phyloP scores from a whole-genome alignment of 2,888 invertebrate genomes.

The Pegoplata infirma region DNA sequence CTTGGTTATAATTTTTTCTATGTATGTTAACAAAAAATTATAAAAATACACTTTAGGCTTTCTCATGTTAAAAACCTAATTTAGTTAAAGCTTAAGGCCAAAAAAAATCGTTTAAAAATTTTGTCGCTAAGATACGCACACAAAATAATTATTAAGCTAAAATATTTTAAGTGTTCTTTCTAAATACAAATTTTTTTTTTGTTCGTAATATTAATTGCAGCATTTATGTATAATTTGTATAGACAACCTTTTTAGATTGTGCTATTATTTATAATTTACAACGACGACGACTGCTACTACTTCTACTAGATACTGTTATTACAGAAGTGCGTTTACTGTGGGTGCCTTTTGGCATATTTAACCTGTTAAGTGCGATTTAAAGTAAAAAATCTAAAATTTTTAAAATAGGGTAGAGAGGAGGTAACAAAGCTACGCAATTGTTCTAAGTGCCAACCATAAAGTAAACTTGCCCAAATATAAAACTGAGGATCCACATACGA shows the following conservation, averaged over 20 bases:
- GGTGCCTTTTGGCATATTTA: background rate
- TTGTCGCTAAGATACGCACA: background rate
- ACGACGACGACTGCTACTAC: too few relatives aligned
- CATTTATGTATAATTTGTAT: constrained; percentile 30
- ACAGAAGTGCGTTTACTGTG: background rate
- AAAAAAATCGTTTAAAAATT: background rate
- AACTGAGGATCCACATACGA: too few relatives aligned
- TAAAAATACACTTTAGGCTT: constrained; percentile 12
- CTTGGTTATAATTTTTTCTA: too few relatives aligned
- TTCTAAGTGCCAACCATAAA: too few relatives aligned
- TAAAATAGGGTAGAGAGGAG: too few relatives aligned
- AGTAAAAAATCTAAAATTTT: too few relatives aligned
- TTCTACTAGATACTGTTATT: background rate
- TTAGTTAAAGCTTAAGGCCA: constrained; percentile 24
- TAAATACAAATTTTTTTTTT: constrained; percentile 3
- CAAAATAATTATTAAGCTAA: background rate
- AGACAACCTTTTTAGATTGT: constrained; percentile 16
- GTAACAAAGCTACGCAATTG: too few relatives aligned
- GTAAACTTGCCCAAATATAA: too few relatives aligned
- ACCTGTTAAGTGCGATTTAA: too few relatives aligned
- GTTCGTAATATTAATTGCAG: constrained; percentile 17
- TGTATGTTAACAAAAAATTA: too few relatives aligned
- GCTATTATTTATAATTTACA: background rate
- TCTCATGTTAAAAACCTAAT: constrained; percentile 17
- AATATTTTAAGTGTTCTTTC: constrained; percentile 32